Base-by-base conservation (phyloP, 1,140 invertebrate species). In the Bicyclus anynana region DNA sequence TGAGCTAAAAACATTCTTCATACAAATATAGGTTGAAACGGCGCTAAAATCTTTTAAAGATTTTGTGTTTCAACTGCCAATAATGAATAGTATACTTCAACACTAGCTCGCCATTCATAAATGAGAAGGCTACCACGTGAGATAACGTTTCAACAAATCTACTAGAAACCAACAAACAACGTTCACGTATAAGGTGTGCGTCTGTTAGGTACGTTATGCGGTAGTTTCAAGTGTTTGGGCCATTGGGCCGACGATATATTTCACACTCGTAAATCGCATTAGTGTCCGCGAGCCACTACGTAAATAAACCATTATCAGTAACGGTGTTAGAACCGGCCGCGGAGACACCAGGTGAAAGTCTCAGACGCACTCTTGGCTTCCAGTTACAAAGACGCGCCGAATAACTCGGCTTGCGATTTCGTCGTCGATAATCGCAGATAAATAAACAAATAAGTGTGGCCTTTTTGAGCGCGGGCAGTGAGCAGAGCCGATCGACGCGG, bases 341-440 rank as follows among this genome's bases (percentile, higher is more conserved):
- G 60, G 60, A 70, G 72, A 69, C 70, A 74, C 60, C 69, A 50
- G 74, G 80, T 86, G 81, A 87, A 85, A 87, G 84, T 85, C 69
- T 72, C 81, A 87, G 82, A 84, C 80, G 78, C 72, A 76, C 62
- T 73, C 62, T 59, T 65, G 56, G 51, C 72, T 57, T 71, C 73
- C 63, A 77, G 67, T 68, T 55, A 74, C 53, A 44, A 73, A 72
- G 67, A 81, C 82, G 82, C 65, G 47, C 48, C 59, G 52, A 59
- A 58, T 56, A 54, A 58, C 35, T 48, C 52, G 49, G 66, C 62
- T 66, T 53, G 71, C 64, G 66, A 79, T 69, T 74, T 74, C 49
- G 60, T 67, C 61, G 64, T 53, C 70, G 71, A 74, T 74, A 68
- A 75, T 71, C 60, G 49, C 58, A 64, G 76, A 79, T 72, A 82